A percentile compares a stretch with the other conserved stretches of the same genome.
These are phyloP conservation scores for Hipparchia semele DNA, from an alignment of 2,888 invertebrate species.

Conservation along the genomic window DNA sequence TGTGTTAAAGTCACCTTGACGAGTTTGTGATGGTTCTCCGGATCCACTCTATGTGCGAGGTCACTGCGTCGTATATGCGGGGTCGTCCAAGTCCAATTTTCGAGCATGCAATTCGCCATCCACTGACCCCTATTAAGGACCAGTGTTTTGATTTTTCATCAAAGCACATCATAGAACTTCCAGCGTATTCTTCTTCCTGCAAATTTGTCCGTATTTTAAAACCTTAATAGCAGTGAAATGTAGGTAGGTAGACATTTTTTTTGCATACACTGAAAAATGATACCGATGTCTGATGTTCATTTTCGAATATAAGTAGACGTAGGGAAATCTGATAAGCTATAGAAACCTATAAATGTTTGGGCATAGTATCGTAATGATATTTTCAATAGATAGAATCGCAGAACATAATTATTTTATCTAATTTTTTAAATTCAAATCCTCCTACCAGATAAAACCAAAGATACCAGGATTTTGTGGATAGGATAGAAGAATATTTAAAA, in stretches of 20 bases:
- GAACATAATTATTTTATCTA: neutral
- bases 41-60: constrained; percentile 94
- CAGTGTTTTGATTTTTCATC: constrained; percentile 88
- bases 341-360: no score
- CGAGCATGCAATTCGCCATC: constrained; percentile 93
- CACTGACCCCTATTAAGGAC: constrained; percentile 91
- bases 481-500: constrained; percentile 30
- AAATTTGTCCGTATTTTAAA: constrained; percentile 11
- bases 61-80: constrained; percentile 91
- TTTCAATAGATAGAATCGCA: no score
- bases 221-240: neutral
- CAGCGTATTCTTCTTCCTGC: constrained; percentile 94
- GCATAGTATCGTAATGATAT: no score
- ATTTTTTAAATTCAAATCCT: neutral
- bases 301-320: no score
- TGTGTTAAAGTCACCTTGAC: constrained; percentile 63
- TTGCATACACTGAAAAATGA: no score
- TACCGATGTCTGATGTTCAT: no score
- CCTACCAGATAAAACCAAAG: no score
- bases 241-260: no score
- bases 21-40: constrained; percentile 86
- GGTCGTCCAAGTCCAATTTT: constrained; percentile 90
- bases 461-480: no score
- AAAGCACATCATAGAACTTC: constrained; percentile 93
- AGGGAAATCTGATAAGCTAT: no score